Evolutionary conservation across 2,113 vertebrate species (phyloP).

Genomic region (Ictidomys tridecemlineatus): DNA sequence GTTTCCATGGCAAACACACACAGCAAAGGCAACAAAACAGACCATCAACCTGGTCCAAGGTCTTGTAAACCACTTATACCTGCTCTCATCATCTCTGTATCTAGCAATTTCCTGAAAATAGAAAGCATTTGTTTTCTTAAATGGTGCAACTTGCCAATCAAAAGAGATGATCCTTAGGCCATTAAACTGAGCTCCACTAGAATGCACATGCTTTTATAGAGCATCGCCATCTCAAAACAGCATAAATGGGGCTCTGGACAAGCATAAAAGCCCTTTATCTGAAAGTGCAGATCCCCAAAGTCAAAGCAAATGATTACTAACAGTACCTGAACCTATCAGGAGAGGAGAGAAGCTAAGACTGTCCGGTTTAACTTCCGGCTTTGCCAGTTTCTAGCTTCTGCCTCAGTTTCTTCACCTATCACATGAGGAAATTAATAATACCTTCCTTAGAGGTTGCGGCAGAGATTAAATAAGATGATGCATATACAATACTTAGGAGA

Average conservation of each 20-base stretch:
- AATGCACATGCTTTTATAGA: neutral
- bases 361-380: neutral
- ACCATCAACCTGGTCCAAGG: neutral
- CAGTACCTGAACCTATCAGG: neutral
- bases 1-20: neutral
- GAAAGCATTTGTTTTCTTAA: constrained; percentile 47
- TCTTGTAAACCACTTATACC: neutral
- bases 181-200: neutral
- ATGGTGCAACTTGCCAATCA: neutral
- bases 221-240: neutral
- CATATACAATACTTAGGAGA: neutral
- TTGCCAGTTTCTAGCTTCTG: neutral
- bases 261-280: neutral
- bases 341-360: neutral
- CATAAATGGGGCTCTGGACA: neutral
- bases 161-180: constrained; percentile 24
- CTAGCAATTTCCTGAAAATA: constrained; percentile 7
- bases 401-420: neutral
- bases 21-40: neutral
- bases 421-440: neutral
- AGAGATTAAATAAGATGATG: neutral
- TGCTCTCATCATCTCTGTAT: neutral
- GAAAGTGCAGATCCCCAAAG: neutral
- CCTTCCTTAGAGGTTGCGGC: neutral
- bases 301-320: neutral